These are phyloP conservation scores for Aurelia sp. DNA, from an alignment of 30 jellyfish, hydroid and myxozoan genomes.

Conservation along the genomic window DNA sequence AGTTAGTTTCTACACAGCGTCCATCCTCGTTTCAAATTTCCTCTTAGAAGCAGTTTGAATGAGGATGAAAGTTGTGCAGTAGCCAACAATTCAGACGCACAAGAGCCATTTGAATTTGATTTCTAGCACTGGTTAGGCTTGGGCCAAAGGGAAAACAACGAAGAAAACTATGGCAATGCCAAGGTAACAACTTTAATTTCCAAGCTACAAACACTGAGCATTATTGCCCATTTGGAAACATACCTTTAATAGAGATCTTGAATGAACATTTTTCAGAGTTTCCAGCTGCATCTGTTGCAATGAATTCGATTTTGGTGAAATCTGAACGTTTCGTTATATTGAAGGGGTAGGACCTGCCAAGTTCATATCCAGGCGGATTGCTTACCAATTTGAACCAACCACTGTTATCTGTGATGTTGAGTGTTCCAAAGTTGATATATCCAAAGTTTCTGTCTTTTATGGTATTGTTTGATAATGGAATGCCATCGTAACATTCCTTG, in stretches of 20 bases:
- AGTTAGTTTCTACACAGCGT: no score
- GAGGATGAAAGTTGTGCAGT: no score
- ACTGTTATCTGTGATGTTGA: conserved; percentile 78
- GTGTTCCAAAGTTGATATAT: conserved; percentile 48
- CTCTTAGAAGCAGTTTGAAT: no score
- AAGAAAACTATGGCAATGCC: no score
- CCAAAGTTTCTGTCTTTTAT: conserved; percentile 59
- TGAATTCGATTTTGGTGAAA: conserved; percentile 16
- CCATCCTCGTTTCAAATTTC: no score
- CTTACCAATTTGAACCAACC: conserved; percentile 38
- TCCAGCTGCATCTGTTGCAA: conserved; percentile 75
- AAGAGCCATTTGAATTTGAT: no score
- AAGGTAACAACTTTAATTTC: no score
- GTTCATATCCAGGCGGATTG: conserved; percentile 61
- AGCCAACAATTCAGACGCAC: no score
- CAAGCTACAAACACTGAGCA: no score
- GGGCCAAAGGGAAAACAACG: no score
- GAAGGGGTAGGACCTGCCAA: conserved; percentile 56
- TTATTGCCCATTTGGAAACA: no score
- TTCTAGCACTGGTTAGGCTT: no score
- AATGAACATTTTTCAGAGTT: conserved; percentile 52
- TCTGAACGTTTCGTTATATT: conserved; percentile 12
- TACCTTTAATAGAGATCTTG: conserved; percentile 47
- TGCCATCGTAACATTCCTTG: conserved; percentile 8
- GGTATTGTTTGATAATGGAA: conserved; percentile 37